Conservation (phyloP, 2,797 vertebrate genomes). For the Rhabdomys pumilio region DNA sequence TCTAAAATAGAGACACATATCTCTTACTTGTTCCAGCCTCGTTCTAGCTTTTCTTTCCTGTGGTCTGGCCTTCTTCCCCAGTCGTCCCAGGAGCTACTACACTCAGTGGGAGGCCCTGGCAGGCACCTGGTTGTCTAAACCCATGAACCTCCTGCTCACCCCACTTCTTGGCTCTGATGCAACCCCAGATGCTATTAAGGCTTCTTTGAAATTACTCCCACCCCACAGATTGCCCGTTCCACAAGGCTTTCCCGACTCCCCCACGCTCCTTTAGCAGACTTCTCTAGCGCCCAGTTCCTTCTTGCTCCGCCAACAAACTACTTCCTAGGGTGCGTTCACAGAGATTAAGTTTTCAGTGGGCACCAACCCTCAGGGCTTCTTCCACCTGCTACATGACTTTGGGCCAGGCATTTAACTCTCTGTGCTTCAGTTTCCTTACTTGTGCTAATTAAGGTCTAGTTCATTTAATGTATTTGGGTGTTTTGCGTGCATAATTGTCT, state of each 20-base stretch:
- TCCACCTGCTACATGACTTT: background rate
- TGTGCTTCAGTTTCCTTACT: background rate
- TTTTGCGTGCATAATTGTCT: background rate
- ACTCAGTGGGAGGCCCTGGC: background rate
- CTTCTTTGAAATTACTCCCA: background rate
- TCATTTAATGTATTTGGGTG: background rate
- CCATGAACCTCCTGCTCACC: background rate
- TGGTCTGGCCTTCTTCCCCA: background rate
- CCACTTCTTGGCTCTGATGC: background rate
- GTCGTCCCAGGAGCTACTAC: background rate
- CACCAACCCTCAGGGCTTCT: background rate
- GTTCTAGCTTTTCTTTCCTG: background rate
- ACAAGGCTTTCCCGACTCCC: background rate
- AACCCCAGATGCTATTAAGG: background rate
- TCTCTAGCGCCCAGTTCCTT: background rate
- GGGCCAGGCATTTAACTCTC: background rate
- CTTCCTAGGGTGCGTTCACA: background rate
- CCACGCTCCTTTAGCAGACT: background rate
- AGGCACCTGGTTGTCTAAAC: background rate
- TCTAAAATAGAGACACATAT: background rate
- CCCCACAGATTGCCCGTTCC: background rate
- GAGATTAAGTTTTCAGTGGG: background rate
- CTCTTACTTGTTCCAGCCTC: background rate
- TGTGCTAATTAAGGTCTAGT: background rate
- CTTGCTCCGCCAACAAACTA: background rate